Percentiles rank a stretch among this genome's conserved stretches.
These are phyloP conservation scores for Galagoides demidoff DNA, from an alignment of 2,797 vertebrate species.

Conservation along the genomic window DNA sequence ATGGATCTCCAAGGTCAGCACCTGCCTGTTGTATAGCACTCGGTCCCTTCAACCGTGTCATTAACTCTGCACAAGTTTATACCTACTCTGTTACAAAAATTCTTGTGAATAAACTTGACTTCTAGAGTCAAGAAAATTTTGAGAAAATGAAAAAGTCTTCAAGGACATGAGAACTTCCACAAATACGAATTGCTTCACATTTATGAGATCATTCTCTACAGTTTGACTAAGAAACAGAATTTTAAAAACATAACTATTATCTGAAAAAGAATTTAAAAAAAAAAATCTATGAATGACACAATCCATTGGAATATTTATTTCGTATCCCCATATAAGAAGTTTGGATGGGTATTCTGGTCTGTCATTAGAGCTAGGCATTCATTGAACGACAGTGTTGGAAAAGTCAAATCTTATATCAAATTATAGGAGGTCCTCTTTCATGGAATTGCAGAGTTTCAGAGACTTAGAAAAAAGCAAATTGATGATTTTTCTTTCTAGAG, in stretches of 20 bases:
- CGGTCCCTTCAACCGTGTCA: fast-evolving
- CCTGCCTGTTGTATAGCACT: fast-evolving
- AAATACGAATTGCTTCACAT: not conserved
- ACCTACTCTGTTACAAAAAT: not conserved
- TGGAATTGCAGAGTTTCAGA: conserved; percentile 48
- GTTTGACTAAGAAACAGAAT: not conserved
- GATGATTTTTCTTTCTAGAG: conserved; percentile 3
- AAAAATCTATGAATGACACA: not conserved
- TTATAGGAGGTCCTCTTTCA: conserved; percentile 57
- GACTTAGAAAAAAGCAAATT: conserved; percentile 16
- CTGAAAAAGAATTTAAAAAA: too few relatives aligned
- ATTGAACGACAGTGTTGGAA: conserved; percentile 48
- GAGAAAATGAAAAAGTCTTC: not conserved
- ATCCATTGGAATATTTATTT: not conserved
- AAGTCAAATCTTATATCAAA: conserved; percentile 59
- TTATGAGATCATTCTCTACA: not conserved
- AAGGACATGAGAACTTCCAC: not conserved
- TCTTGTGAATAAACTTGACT: not conserved
- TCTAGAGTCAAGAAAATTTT: not conserved
- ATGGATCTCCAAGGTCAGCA: fast-evolving
- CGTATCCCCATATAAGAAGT: conserved; percentile 63
- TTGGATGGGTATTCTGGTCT: conserved; percentile 50
- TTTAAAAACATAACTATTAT: not conserved
- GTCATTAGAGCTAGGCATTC: conserved; percentile 55
- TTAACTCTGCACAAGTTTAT: not conserved